Evolutionary conservation across 2,113 vertebrate genomes (phyloP), one percentile per base, ranked within the genome.

Genomic region (Pongo pygmaeus): DNA sequence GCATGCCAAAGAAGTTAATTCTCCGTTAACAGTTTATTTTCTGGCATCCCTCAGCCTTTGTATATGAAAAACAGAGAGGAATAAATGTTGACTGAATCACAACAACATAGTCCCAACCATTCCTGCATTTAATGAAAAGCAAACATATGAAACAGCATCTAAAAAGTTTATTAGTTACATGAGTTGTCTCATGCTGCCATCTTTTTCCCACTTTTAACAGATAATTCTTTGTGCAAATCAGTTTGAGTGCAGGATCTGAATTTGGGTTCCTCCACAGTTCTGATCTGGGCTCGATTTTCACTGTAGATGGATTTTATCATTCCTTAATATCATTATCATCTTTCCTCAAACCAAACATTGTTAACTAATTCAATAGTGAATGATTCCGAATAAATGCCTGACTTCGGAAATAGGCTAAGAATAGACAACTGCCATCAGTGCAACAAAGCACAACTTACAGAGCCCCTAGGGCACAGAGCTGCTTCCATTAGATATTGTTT

Each of bases 1-100:
- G 98, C 98, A 55, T 99, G 99, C 99, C 99, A 99, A 98, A 98
- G 98, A 99, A 99, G 99, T 99, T 99, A 99, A 99, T 99, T 99
- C 98, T 98, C 98, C 95, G 98, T 99, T 99, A 99, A 99, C 99
- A 99, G 99, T 99, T 99, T 99, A 99, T 99, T 99, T 99, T 98
- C 98, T 99, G 99, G 99, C 99, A 99, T 93, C 98, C 97, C 78
- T 10, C 91, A 97, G 98, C 98, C 98, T 99, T 99, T 99, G 98
- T 99, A 98, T 98, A 98, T 97, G 98, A 99, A 98, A 99, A 98
- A 57, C 98, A 98, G 99, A 99, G 91, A 98, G 98, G 98, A 98
- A 98, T 98, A 98, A 98, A 98, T 98, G 98, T 98, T 98, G 98
- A 99, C 98, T 98, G 98, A 98, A 98, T 98, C 97, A 96, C 98